Evolutionary conservation across 1,140 invertebrate species (phyloP), one percentile per base, ranked within the genome.

Genomic region (Drosophila sucinea): DNA sequence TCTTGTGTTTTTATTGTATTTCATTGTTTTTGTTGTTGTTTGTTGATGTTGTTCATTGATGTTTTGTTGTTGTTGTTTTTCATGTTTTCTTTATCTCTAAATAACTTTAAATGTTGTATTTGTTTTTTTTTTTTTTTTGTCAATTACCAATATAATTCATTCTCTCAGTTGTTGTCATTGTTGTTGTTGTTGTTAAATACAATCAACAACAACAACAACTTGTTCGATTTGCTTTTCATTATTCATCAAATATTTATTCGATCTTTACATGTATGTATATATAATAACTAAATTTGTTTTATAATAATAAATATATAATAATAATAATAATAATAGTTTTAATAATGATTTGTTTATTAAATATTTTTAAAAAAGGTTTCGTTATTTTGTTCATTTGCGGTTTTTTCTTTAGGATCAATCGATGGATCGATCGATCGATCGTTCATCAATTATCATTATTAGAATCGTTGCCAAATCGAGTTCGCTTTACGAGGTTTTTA

Each of bases 301-400:
- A 70, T 77, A 77, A 60, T 56, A 70, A 64, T 77, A 70, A 77
- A 77, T 77, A 77, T 72, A 83, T 84, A 84, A 79, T 84, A 84
- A 83, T 85, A 82, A 84, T 79, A 72, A 79, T 67, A 77, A 84
- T 84, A 87, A 74, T 87, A 83, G 77, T 87, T 84, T 82, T 87
- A 87, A 87, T 87, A 87, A 87, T 87, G 84, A 89, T 87, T 87
- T 82, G 62, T 87, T 87, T 83, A 83, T 83, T 86, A 87, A 86
- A 89, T 87, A 89, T 89, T 83, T 86, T 89, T 83, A 83, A 87
- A 87, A 87, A 87, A 87, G 84, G 60, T 87, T 58, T 74, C 73
- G 40, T 86, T 84, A 80, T 73, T 73, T 73, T 63, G 11, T 69
- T 62, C 27, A 11, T 11, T 55, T 47, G 47, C 8, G 30, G 30